Evolutionary conservation across 1,140 invertebrate genomes (phyloP), one percentile per base, ranked within the genome.

Genomic region (Drosophila elegans): DNA sequence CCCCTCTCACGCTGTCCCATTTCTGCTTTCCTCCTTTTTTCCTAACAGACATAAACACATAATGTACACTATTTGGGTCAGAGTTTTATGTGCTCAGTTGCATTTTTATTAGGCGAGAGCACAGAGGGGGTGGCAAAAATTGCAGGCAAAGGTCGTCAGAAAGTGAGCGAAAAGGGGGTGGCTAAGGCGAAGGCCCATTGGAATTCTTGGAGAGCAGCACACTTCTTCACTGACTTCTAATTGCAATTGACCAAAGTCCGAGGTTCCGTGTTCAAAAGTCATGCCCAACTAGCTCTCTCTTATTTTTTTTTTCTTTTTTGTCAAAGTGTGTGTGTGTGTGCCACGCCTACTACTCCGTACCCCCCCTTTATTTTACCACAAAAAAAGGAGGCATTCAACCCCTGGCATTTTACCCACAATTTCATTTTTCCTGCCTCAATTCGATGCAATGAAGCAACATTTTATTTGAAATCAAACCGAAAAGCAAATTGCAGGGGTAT

Each of bases 401-500:
- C 25, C 7, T 21, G 41, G 27, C 9, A 29, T 9, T 25, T 16
- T 44, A 29, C 25, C 44, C 11, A 39, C 52, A 54, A 29, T 42
- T 69, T 78, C 64, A 78, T 78, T 75, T 79, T 82, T 76, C 67
- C 82, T 63, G 75, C 83, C 81, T 79, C 83, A 79, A 86, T 88
- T 88, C 83, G 75, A 83, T 88, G 85, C 83, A 86, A 83, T 86
- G 79, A 88, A 86, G 83, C 83, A 88, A 62, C 76, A 83, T 86
- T 82, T 86, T 88, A 86, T 88, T 88, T 88, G 83, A 86, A 86
- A 86, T 86, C 82, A 85, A 86, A 81, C 82, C 82, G 66, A 81
- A 88, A 63, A 79, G 79, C 79, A 88, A 88, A 88, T 79, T 88
- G 83, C 83, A 82, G 46, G 54, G 51, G 34, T 73, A 66, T 49